Conservation (phyloP, 1,140 invertebrate species). For the Hermatobates lingyangjiaoensis region DNA sequence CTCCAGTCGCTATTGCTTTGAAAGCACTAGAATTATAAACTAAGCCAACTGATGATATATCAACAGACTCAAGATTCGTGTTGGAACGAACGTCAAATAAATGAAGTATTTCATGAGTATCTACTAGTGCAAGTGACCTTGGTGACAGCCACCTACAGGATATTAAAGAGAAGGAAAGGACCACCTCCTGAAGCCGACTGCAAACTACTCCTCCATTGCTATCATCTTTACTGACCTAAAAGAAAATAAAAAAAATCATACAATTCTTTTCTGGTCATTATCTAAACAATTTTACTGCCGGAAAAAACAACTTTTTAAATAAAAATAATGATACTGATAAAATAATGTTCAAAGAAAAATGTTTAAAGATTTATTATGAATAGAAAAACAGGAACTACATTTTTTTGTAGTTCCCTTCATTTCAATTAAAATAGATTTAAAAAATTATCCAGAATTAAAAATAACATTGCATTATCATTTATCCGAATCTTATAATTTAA, state of each 20-base stretch:
- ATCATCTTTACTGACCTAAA: conserved; percentile 15
- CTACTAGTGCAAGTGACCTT: conserved; percentile 63
- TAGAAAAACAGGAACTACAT: too few species aligned
- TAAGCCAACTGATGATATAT: conserved; percentile 63
- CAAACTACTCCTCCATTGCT: conserved; percentile 10
- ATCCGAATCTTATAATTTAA: too few species aligned
- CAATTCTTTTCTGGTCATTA: too few species aligned
- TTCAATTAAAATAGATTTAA: too few species aligned
- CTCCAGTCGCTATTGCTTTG: conserved; percentile 59
- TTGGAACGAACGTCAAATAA: conserved; percentile 75
- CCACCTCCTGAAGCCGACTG: conserved; percentile 19
- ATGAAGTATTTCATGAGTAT: conserved; percentile 68
- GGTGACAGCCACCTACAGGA: conserved; percentile 75
- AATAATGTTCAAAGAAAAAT: too few species aligned
- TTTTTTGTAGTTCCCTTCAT: too few species aligned
- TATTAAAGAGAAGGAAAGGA: conserved; percentile 19
- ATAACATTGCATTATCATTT: too few species aligned
- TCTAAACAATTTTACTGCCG: too few species aligned
- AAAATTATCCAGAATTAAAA: too few species aligned
- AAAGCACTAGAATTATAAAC: conserved; percentile 86
- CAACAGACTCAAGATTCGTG: conserved; percentile 61
- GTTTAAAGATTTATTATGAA: too few species aligned
- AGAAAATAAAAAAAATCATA: not conserved
- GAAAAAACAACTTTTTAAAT: too few species aligned
- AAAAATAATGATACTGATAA: too few species aligned